Conservation (phyloP, 2,888 invertebrate species). For the Morpho achilles region DNA sequence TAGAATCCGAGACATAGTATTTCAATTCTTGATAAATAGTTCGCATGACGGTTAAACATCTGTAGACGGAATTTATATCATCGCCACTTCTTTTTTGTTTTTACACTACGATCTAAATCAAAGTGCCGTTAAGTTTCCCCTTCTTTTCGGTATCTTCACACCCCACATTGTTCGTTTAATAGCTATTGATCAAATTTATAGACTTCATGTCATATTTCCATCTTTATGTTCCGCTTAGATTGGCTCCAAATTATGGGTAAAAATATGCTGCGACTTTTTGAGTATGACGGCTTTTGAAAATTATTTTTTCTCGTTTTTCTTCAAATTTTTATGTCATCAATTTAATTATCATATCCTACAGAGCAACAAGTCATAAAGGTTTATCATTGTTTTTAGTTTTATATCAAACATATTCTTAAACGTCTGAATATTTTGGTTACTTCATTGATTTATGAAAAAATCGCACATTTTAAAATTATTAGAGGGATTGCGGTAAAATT, state of each 20-base stretch:
- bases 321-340: neutral
- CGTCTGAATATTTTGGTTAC: too few species aligned
- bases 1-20: too few species aligned
- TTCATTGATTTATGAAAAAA: too few species aligned
- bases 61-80: neutral
- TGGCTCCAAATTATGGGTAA: slow-evolving; percentile 37
- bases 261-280: slow-evolving; percentile 12
- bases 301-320: neutral
- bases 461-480: too few species aligned
- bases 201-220: slow-evolving; percentile 73
- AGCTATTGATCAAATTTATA: slow-evolving; percentile 76
- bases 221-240: slow-evolving; percentile 64
- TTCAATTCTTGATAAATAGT: too few species aligned
- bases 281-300: neutral
- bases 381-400: too few species aligned
- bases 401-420: too few species aligned
- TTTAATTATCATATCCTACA: neutral
- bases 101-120: slow-evolving; percentile 57
- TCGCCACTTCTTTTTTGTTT: slow-evolving; percentile 41
- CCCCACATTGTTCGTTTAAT: slow-evolving; percentile 71
- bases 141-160: slow-evolving; percentile 73
- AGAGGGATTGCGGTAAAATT: too few species aligned
- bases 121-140: slow-evolving; percentile 64
- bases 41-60: too few species aligned
- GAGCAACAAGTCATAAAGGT: too few species aligned